A percentile compares a stretch with the other conserved stretches of the same genome.
Evolutionary conservation across 2,888 invertebrate genomes (phyloP).

Genomic region (Nemotelus pantherinus): DNA sequence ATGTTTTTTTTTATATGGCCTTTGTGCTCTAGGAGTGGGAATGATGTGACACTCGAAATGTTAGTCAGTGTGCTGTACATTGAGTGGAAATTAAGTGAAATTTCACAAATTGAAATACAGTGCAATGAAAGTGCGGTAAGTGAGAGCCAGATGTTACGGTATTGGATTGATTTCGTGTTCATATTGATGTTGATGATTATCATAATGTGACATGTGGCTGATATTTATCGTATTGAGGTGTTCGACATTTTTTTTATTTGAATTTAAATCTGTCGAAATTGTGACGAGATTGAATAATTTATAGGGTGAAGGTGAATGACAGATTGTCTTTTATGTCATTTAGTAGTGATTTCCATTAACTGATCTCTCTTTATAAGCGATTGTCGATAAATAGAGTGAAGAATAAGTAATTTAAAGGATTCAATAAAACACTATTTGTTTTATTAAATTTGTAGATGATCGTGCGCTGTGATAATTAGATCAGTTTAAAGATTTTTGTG

Average conservation of each 20-base stretch:
- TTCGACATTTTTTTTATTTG: conserved; percentile 13
- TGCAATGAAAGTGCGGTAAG: not conserved
- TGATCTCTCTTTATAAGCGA: no score
- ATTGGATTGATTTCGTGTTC: conserved; percentile 25
- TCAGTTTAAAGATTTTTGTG: no score
- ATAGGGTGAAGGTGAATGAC: not conserved
- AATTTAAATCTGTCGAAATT: conserved; percentile 32
- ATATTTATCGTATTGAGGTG: conserved; percentile 16
- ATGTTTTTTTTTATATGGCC: not conserved
- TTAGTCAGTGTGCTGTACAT: not conserved
- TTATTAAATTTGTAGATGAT: no score
- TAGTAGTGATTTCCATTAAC: no score
- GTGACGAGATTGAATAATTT: conserved; percentile 31
- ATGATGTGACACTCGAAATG: not conserved
- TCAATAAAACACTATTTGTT: no score
- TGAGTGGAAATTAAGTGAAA: not conserved
- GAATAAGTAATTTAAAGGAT: no score
- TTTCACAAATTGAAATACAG: not conserved
- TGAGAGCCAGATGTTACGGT: not conserved
- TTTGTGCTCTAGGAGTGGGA: no score
- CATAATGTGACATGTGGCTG: conserved; percentile 21
- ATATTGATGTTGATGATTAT: not conserved
- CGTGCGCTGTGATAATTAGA: no score
- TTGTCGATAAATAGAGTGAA: no score
- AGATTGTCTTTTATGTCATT: no score